These are phyloP conservation scores for Polydesmus complanatus DNA, from an alignment of 2,888 invertebrate genomes.

Conservation along the genomic window DNA sequence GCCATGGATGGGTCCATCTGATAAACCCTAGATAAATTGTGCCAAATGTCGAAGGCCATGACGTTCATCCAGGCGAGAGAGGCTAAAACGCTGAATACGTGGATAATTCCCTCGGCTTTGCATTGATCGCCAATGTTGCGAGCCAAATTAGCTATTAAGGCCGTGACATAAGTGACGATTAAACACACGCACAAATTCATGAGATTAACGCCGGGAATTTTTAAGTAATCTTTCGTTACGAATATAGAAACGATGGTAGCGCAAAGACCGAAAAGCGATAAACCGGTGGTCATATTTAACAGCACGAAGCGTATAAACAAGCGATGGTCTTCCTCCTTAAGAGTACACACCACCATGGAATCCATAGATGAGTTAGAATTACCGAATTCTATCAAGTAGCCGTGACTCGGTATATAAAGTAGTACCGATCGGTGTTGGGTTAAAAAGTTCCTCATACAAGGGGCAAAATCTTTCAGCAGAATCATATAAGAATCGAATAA, in stretches of 20 bases:
- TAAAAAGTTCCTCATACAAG: not conserved
- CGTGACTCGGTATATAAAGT: not conserved
- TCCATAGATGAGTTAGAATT: not conserved
- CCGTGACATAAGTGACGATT: not conserved
- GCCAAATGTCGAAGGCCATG: slow-evolving; percentile 7
- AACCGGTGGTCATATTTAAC: not conserved
- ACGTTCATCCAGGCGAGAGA: slow-evolving; percentile 2
- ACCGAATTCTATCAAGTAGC: not conserved
- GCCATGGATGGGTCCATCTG: not conserved
- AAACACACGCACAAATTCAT: not conserved
- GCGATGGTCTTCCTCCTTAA: not conserved
- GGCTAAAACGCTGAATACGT: not conserved
- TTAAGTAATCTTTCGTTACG: not conserved
- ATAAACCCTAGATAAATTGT: not conserved
- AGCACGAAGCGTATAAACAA: not conserved
- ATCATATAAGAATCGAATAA: not conserved
- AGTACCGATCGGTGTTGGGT: not conserved
- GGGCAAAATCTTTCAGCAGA: not conserved
- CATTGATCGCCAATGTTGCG: not conserved
- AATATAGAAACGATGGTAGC: not conserved
- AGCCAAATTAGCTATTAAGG: not conserved
- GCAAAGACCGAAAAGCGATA: not conserved
- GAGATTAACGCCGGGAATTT: not conserved
- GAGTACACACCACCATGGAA: not conserved
- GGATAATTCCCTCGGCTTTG: not conserved